These are phyloP conservation scores for Scalopus aquaticus DNA, from an alignment of 2,113 vertebrate genomes.

Conservation along the genomic window DNA sequence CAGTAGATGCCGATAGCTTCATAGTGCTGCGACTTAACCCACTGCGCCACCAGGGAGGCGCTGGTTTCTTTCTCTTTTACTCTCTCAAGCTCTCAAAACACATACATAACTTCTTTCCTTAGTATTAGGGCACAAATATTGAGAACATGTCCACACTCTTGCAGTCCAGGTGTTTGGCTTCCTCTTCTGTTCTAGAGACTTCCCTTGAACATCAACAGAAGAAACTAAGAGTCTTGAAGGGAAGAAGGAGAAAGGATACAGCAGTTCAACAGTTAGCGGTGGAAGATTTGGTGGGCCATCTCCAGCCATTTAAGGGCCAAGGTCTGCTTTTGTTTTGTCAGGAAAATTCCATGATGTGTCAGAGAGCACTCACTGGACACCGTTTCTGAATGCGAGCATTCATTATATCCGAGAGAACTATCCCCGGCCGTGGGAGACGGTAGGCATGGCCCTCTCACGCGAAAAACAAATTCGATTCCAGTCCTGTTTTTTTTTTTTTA, in stretches of 20 bases:
- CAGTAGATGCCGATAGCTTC: no score
- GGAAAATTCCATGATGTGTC: constrained; percentile 85
- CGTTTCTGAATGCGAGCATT: constrained; percentile 86
- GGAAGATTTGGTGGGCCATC: neutral
- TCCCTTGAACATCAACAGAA: neutral
- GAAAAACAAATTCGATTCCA: rapidly evolving
- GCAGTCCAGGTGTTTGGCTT: neutral
- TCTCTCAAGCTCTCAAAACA: neutral
- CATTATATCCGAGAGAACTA: constrained; percentile 85
- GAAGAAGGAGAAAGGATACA: rapidly evolving
- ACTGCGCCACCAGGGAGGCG: no score
- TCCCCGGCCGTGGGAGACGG: constrained; percentile 86
- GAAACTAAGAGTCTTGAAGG: neutral
- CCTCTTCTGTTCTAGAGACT: neutral
- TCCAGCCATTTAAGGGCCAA: neutral
- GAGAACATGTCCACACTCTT: neutral
- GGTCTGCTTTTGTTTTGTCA: constrained; percentile 45
- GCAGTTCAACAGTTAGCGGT: rapidly evolving
- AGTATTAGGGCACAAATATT: neutral
- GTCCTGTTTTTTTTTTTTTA: no score
- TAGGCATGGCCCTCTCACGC: constrained; percentile 49
- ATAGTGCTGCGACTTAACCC: no score
- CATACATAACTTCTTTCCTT: neutral
- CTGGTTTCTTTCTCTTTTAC: no score
- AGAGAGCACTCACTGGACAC: constrained; percentile 88